phyloP scores from a whole-genome alignment of 1,140 invertebrate genomes.

The Littorina saxatilis region DNA sequence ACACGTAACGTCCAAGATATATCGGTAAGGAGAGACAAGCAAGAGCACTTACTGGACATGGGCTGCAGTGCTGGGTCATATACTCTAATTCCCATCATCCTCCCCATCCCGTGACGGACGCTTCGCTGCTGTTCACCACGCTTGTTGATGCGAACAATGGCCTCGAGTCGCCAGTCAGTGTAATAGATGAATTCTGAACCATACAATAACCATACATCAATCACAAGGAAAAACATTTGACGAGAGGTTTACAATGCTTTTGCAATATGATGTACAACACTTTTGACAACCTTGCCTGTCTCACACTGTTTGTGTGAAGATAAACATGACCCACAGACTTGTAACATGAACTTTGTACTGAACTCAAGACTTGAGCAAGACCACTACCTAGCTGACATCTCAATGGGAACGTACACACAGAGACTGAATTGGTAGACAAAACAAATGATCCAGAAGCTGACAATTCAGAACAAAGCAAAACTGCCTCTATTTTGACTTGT shows the following conservation, averaged over 20 bases:
- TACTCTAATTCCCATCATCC: constrained; percentile 61
- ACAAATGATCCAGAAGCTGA: too few species aligned
- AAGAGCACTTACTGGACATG: constrained; percentile 52
- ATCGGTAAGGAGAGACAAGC: background rate
- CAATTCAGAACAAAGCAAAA: too few species aligned
- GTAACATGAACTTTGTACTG: too few species aligned
- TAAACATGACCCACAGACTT: too few species aligned
- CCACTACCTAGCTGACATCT: too few species aligned
- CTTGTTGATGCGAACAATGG: constrained; percentile 94
- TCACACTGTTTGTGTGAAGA: too few species aligned
- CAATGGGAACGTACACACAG: too few species aligned
- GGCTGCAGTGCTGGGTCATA: constrained; percentile 65
- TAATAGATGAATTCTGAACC: constrained; percentile 93
- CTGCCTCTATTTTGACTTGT: too few species aligned
- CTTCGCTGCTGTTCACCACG: constrained; percentile 44
- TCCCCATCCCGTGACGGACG: constrained; percentile 58
- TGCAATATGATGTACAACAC: background rate
- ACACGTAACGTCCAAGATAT: too few species aligned
- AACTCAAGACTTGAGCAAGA: too few species aligned
- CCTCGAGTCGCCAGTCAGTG: constrained; percentile 97
- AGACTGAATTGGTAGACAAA: too few species aligned
- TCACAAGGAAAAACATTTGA: background rate
- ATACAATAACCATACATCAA: constrained; percentile 10
- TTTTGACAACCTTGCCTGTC: too few species aligned
- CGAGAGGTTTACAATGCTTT: background rate